Evolutionary conservation across 2,797 vertebrate genomes (phyloP), one percentile per base, ranked within the genome.

Genomic region (Alosa sapidissima): DNA sequence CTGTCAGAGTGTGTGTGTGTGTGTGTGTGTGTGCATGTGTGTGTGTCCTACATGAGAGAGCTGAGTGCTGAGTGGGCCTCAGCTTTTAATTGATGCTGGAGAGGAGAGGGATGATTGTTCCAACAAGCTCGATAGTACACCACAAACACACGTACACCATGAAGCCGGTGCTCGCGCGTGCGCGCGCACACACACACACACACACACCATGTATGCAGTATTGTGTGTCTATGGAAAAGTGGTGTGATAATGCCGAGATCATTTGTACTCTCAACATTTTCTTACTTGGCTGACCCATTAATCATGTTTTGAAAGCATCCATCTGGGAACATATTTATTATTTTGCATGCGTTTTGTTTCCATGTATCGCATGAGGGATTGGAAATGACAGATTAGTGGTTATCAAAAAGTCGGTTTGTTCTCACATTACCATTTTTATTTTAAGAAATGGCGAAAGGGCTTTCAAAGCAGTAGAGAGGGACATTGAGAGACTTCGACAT

Each of bases 21-120:
- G 72, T 78, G 72, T 78, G 72, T 68, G 62, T 68, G 62, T 68
- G 62, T 65, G 62, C 28, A 24, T 65, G 62, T 65, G 62, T 65
- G n/a, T 11, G 55, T 21, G 21, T 21, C 16, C 51, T 52, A 16
- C 41, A 41, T 41, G 41, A 90, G 88, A 86, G 89, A 89, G 89
- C 86, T 85, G 90, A 91, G 90, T 87, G 91, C 86, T 88, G 90
- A 90, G 92, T 90, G 62, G 82, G 81, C 60, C 47, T 47, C 85
- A 72, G 84, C 33, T 86, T 90, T 92, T 93, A 94, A 94, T 94
- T 93, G 91, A 94, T 93, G 89, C 88, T 94, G 88, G 89, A 94
- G 91, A 92, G 91, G 90, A 92, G 87, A 89, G 54, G 84, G 85
- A 85, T 89, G 88, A 91, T 86, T 89, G 89, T 88, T 91, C 88